Base-by-base conservation (phyloP, 2,888 invertebrate genomes). In the Pharmacophagus antenor region DNA sequence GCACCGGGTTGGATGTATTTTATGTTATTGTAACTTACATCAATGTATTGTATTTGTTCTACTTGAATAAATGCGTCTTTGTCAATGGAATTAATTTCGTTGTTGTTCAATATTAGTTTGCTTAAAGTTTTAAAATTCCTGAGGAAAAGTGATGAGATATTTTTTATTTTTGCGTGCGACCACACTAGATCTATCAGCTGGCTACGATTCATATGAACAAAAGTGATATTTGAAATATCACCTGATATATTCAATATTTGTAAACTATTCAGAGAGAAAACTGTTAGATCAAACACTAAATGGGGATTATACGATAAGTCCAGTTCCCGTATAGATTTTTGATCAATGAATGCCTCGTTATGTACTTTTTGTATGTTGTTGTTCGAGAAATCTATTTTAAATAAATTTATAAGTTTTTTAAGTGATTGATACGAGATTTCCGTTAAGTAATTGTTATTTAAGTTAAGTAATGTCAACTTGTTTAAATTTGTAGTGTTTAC, bases 11-110 rank as follows among this genome's bases (percentile, higher is more conserved):
- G 81, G 56, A 86, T 77, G 21, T 62, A 74, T 23, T 62, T 67
- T 62, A 86, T 76, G 62, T 76, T 67, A 61, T 86, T 86, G 21
- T 64, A 73, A 65, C 86, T 85, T 20, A 86, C 58, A 67, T 86
- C 85, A 54, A 86, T 65, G 37, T 60, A 48, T 23, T 48, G 58
- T 15, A 86, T 63, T 27, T 61, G 42, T 12, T 27, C 65, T 10
- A 84, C 51, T 52, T 77, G 74, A 44, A 63, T 56, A 62, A 85
- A 76, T 23, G 67, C 68, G 10, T 71, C 75, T 1, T 66, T 64
- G 54, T 75, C 72, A 55, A 85, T 58, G n/a, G 67, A 67, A 2
- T 66, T 31, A 12, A 84, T 67, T 48, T 67, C 65, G 58, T 86
- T 85, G 59, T 79, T 61, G 50, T 65, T 81, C 18, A 87, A 63